Evolutionary conservation across 1,140 invertebrate genomes (phyloP), one percentile per base, ranked within the genome.

Genomic region (Orius laevigatus): DNA sequence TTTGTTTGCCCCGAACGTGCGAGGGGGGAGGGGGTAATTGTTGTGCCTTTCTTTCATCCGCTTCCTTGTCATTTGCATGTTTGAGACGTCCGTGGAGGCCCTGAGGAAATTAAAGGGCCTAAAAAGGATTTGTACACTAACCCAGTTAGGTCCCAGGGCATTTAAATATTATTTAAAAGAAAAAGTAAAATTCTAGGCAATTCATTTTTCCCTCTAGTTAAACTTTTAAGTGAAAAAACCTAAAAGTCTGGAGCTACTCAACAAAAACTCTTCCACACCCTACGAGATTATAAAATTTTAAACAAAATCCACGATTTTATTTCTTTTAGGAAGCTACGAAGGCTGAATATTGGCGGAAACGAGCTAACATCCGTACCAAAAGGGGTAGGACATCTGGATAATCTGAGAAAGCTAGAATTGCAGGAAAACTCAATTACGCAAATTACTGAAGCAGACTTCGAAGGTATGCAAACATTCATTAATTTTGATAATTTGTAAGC

Each of bases 321-420:
- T 56, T 56, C 55, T 66, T 68, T 31, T 57, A 88, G 84, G 50
- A 85, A 87, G 63, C 64, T 91, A 20, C 84, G 82, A 56, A 72
- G 84, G 42, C 66, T 90, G 35, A 91, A 92, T 68, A 66, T 92
- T 50, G 86, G 86, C 42, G 84, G 81, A 35, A 91, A 91, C 61
- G 75, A 80, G 40, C 64, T 92, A 54, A 74, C 70, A 15, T 66
- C 66, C 33, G 73, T 91, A 32, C 86, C 86, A 11, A 83, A 83
- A 41, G 75, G 84, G 0, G 70, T 91, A 2, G 75, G 76, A 1
- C 73, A 79, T 19, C 65, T 89, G 50, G 76, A 81, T 53, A 84
- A 78, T 52, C 65, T 91, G 36, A 84, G 82, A 59, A 88, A 83
- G 57, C 66, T 91, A 8, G 86, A 91, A 63, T 76, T 91, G 62